A percentile compares a stretch with the other conserved stretches of the same genome.
Evolutionary conservation across 1,140 invertebrate species (phyloP).

Genomic region (Watersipora subatra): DNA sequence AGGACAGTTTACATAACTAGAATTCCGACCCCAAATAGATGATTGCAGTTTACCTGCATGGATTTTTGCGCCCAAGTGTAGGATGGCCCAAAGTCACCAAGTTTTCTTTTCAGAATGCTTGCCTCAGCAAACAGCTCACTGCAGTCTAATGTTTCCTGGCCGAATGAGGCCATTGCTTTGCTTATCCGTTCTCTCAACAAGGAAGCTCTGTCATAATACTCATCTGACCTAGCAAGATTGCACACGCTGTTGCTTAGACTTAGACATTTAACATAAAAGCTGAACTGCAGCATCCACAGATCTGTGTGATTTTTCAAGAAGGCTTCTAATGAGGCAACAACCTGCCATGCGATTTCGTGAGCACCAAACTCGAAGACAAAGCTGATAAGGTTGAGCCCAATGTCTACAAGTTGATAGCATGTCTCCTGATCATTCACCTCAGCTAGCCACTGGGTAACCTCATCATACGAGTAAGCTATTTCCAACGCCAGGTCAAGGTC

Average conservation of each 20-base stretch:
- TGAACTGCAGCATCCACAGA: background rate
- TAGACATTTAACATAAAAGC: background rate
- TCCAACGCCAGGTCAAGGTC: conserved; percentile 22
- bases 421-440: background rate
- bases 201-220: background rate
- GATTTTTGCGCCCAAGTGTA: conserved; percentile 23
- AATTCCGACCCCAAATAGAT: too few relatives aligned
- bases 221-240: background rate
- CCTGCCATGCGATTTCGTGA: conserved; percentile 14
- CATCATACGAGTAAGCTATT: conserved; percentile 21
- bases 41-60: conserved; percentile 28
- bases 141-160: conserved; percentile 22
- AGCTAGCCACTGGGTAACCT: conserved; percentile 14
- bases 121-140: conserved; percentile 18
- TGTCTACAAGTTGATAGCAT: conserved; percentile 1
- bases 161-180: conserved; percentile 25
- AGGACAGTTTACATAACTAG: too few relatives aligned
- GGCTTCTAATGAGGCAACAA: background rate
- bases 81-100: conserved; percentile 23
- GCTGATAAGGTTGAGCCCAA: conserved; percentile 22
- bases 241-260: background rate
- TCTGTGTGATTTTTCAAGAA: background rate
- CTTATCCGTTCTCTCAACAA: background rate
- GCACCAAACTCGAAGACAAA: conserved; percentile 22
- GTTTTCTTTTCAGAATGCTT: conserved; percentile 23